phyloP scores from a whole-genome alignment of 2,797 vertebrate species.

The Vipera ursinii region DNA sequence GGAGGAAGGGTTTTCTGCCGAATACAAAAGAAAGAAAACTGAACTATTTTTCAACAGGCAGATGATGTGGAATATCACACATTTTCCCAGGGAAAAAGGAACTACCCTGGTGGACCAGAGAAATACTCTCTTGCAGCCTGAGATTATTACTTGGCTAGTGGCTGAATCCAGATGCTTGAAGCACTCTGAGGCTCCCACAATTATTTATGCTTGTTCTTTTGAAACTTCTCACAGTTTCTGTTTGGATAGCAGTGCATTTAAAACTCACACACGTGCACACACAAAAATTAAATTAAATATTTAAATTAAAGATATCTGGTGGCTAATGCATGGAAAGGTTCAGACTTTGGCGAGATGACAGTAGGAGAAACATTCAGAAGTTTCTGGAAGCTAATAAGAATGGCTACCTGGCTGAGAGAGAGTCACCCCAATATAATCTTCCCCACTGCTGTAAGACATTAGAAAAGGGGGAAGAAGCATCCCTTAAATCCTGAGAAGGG shows the following conservation, averaged over 20 bases:
- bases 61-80: fast-evolving
- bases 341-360: background rate
- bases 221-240: background rate
- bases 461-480: background rate
- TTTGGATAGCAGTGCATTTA: background rate
- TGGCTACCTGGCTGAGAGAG: background rate
- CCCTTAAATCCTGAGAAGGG: background rate
- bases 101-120: background rate
- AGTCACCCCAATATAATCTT: background rate
- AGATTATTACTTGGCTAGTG: background rate
- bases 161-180: background rate
- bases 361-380: background rate
- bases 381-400: background rate
- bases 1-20: constrained; percentile 37
- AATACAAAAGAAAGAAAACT: background rate
- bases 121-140: background rate
- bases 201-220: background rate
- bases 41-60: background rate
- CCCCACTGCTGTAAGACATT: background rate
- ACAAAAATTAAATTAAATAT: background rate
- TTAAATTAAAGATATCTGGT: background rate
- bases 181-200: background rate
- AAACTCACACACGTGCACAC: background rate
- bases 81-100: constrained; percentile 25
- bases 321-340: background rate